Percentiles rank a stretch among this genome's conserved stretches.
These are phyloP conservation scores for Zygogramma bicolorata DNA, from an alignment of 2,888 invertebrate species.

Conservation along the genomic window DNA sequence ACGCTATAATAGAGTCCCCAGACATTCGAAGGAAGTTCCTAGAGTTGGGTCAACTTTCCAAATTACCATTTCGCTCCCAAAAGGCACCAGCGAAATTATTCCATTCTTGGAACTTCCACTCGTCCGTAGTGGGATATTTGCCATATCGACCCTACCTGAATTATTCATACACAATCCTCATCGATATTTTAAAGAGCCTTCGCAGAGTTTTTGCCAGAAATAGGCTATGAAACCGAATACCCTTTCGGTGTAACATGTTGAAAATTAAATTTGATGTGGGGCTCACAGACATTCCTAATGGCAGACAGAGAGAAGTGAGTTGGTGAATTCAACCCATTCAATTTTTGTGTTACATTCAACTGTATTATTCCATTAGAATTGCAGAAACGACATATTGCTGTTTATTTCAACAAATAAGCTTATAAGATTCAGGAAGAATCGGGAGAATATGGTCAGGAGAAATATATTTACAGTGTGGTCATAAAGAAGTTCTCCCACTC, in stretches of 20 bases:
- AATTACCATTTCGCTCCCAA: constrained; percentile 1
- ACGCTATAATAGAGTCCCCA: neutral
- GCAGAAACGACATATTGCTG: no score
- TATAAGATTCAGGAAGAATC: no score
- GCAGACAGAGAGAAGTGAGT: no score
- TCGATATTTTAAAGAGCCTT: constrained; percentile 5
- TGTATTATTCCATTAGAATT: no score
- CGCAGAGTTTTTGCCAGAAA: neutral
- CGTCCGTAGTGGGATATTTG: constrained; percentile 9
- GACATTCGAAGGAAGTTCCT: neutral
- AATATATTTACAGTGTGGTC: no score
- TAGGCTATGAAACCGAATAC: neutral
- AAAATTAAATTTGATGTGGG: neutral
- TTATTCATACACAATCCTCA: neutral
- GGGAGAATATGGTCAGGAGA: no score
- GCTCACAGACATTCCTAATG: neutral
- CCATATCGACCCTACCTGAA: neutral
- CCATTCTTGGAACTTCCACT: constrained; percentile 8
- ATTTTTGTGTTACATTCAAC: no score
- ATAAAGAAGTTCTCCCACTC: no score
- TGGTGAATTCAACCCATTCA: no score
- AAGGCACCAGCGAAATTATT: neutral
- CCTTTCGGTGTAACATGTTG: neutral
- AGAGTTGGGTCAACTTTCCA: neutral
- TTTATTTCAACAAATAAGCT: no score